Conservation (phyloP, 2,113 vertebrate species). For the Nannobrachium achirus region DNA sequence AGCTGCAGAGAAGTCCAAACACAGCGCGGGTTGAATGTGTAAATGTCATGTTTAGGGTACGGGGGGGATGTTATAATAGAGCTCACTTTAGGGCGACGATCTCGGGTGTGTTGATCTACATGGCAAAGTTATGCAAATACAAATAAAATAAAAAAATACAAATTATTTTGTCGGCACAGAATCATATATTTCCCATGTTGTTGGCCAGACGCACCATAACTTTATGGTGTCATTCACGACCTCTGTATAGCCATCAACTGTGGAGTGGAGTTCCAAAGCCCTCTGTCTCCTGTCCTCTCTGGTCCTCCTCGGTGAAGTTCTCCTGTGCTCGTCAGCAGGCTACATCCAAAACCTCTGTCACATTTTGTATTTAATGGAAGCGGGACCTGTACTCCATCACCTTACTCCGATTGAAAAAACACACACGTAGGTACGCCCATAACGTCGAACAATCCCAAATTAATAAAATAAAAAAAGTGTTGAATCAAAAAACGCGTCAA, state of each 20-base stretch:
- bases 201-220: conserved; percentile 21
- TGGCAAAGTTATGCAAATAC: conserved; percentile 39
- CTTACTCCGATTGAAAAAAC: conserved; percentile 62
- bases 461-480: conserved; percentile 39
- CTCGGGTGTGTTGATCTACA: conserved; percentile 57
- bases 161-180: conserved; percentile 26
- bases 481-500: conserved; percentile 18
- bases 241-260: conserved; percentile 27
- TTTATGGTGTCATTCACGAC: conserved; percentile 22
- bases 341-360: conserved; percentile 61
- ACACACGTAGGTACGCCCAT: conserved; percentile 68
- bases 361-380: conserved; percentile 61
- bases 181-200: conserved; percentile 55
- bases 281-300: conserved; percentile 39
- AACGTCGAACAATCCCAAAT: conserved; percentile 42
- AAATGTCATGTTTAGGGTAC: conserved; percentile 83
- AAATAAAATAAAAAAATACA: conserved; percentile 15
- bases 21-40: conserved; percentile 79
- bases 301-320: conserved; percentile 19
- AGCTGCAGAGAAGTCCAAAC: conserved; percentile 90
- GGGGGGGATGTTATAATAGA: conserved; percentile 6
- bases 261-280: conserved; percentile 36
- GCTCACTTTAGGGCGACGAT: conserved; percentile 33
- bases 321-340: conserved; percentile 37
- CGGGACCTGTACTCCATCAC: conserved; percentile 68